Conservation (phyloP, 2,888 invertebrate species). For the Chaitophorus viminalis region DNA sequence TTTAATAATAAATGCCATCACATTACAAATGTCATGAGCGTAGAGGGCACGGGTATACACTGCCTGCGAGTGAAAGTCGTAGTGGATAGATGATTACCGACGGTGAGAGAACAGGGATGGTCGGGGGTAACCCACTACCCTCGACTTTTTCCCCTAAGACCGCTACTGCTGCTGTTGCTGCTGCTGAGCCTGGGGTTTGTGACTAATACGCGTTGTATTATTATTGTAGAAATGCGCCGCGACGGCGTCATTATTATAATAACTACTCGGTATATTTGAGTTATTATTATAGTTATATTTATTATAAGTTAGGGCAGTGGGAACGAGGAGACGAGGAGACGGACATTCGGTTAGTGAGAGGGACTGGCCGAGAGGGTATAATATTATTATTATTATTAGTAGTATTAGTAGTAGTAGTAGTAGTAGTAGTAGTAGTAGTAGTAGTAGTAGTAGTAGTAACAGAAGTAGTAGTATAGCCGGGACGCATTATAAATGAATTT, state of each 20-base stretch:
- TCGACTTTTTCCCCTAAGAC: constrained; percentile 57
- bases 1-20: constrained; percentile 58
- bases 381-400: constrained; percentile 40
- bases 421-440: neutral
- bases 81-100: constrained; percentile 55
- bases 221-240: constrained; percentile 46
- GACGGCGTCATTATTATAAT: constrained; percentile 57
- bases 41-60: neutral
- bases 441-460: neutral
- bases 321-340: neutral
- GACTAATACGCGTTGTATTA: constrained; percentile 59
- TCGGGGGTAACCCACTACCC: constrained; percentile 42
- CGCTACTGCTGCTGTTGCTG: neutral
- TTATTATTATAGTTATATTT: constrained; percentile 54
- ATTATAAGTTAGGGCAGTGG: constrained; percentile 1
- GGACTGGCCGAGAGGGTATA: constrained; percentile 14
- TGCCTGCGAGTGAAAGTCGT: constrained; percentile 59
- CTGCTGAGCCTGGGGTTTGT: constrained; percentile 25
- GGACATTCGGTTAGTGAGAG: neutral
- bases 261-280: constrained; percentile 55
- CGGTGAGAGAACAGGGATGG: neutral
- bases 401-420: constrained; percentile 6
- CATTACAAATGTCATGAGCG: constrained; percentile 51
- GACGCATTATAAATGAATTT: constrained; percentile 58
- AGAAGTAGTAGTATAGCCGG: neutral